Conservation (phyloP, 2,113 vertebrate genomes). For the Charina bottae region DNA sequence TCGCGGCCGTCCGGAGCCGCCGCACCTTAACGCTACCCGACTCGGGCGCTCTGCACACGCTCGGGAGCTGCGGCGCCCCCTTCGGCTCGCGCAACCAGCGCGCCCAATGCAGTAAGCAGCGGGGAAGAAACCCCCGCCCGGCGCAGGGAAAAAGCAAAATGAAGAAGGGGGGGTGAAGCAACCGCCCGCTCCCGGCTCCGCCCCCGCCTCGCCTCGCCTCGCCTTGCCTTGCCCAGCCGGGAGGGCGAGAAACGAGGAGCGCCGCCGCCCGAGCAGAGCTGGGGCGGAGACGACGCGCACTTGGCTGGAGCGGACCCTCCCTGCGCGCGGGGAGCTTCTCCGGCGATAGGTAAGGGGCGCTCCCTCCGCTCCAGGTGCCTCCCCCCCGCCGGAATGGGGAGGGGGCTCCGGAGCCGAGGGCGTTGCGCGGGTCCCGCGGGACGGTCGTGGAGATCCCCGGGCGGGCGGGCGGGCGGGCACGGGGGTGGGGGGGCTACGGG, state of each 20-base stretch:
- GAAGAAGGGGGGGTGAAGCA: not conserved
- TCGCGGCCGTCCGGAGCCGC: too few relatives aligned
- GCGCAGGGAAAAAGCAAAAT: too few relatives aligned
- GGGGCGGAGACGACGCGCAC: not conserved
- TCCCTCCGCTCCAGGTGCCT: not conserved
- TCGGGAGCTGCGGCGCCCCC: not conserved
- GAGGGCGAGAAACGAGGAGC: not conserved
- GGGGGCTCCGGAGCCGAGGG: not conserved
- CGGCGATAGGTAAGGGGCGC: not conserved
- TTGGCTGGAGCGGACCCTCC: not conserved
- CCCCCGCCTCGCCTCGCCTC: not conserved
- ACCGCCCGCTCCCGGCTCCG: not conserved
- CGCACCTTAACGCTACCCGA: too few relatives aligned
- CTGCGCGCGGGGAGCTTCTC: not conserved
- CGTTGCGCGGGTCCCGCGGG: too few relatives aligned
- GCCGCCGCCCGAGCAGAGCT: not conserved
- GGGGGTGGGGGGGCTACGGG: accelerated
- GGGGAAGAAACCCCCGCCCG: too few relatives aligned
- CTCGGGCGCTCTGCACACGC: not conserved
- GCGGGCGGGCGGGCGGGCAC: too few relatives aligned
- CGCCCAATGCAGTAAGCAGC: not conserved
- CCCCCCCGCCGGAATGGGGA: not conserved
- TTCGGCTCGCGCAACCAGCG: not conserved
- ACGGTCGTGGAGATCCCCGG: not conserved
- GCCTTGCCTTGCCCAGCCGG: not conserved